These are phyloP conservation scores for Cremastobaeus sp. DNA, from an alignment of 2,888 invertebrate genomes.

Conservation along the genomic window DNA sequence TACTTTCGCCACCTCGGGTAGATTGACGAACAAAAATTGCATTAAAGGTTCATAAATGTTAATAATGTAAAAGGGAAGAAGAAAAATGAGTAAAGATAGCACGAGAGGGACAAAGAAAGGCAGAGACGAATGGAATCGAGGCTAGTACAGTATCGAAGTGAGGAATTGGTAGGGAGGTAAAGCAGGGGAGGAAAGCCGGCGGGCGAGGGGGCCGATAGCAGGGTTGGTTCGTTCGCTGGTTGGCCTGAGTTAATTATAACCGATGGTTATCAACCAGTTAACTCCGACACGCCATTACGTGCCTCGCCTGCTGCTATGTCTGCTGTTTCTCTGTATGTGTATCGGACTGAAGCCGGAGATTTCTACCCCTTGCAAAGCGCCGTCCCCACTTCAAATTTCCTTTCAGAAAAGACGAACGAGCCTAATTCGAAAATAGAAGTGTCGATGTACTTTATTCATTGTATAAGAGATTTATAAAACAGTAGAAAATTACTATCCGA, in stretches of 20 bases:
- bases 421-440: slow-evolving; percentile 49
- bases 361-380: slow-evolving; percentile 51
- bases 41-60: slow-evolving; percentile 55
- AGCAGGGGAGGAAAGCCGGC: neutral
- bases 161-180: slow-evolving; percentile 13
- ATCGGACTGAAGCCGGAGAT: slow-evolving; percentile 60
- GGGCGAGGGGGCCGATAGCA: slow-evolving; percentile 66
- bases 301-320: slow-evolving; percentile 72
- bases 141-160: slow-evolving; percentile 45
- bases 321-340: slow-evolving; percentile 60
- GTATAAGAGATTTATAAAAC: too few relatives aligned
- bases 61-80: slow-evolving; percentile 46
- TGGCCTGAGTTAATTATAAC: slow-evolving; percentile 78
- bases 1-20: slow-evolving; percentile 22
- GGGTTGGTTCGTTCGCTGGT: slow-evolving; percentile 77
- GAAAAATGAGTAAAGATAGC: slow-evolving; percentile 45
- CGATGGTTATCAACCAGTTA: slow-evolving; percentile 79
- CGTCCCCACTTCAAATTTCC: slow-evolving; percentile 51
- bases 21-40: slow-evolving; percentile 50
- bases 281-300: slow-evolving; percentile 78
- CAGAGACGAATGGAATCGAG: slow-evolving; percentile 54
- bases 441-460: slow-evolving; percentile 11
- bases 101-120: slow-evolving; percentile 59
- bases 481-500: too few relatives aligned
- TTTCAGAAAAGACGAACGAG: slow-evolving; percentile 56